These are phyloP conservation scores for Alouatta caraya DNA, from an alignment of 2,797 vertebrate genomes.

Conservation along the genomic window DNA sequence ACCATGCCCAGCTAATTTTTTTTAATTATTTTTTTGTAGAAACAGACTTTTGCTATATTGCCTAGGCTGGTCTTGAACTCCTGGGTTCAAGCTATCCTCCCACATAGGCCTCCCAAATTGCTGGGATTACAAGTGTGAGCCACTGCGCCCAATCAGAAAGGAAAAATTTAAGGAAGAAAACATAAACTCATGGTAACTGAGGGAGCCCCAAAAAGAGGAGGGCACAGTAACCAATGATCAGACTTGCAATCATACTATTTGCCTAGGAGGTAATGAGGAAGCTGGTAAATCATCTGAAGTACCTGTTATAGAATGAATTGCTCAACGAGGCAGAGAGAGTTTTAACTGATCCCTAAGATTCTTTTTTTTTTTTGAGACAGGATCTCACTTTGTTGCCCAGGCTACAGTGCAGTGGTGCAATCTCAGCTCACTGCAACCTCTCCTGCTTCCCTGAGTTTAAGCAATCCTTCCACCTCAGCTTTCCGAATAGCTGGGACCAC, in stretches of 20 bases:
- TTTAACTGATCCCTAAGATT: not conserved
- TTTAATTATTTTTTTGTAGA: not conserved
- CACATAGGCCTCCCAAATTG: rapidly evolving
- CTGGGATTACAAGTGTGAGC: not conserved
- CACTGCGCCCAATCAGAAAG: not conserved
- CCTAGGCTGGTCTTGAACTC: not conserved
- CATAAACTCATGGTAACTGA: not conserved
- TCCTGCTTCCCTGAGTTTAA: not conserved
- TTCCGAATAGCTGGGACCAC: not conserved
- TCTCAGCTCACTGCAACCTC: not conserved
- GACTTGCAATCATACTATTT: not conserved
- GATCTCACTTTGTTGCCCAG: not conserved
- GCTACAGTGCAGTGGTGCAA: not conserved
- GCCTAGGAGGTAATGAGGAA: not conserved
- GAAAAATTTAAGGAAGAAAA: not conserved
- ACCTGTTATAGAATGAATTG: not conserved
- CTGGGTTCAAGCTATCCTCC: not conserved
- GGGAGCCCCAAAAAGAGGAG: not conserved
- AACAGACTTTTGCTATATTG: not conserved
- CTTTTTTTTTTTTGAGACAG: too few species aligned
- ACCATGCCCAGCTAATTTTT: not conserved
- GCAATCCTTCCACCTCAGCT: not conserved
- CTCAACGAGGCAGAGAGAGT: not conserved
- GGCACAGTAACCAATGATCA: not conserved
- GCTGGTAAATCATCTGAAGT: rapidly evolving